Evolutionary conservation across 2,888 invertebrate genomes (phyloP), one percentile per base, ranked within the genome.

Genomic region (Argyresthia goedartella): DNA sequence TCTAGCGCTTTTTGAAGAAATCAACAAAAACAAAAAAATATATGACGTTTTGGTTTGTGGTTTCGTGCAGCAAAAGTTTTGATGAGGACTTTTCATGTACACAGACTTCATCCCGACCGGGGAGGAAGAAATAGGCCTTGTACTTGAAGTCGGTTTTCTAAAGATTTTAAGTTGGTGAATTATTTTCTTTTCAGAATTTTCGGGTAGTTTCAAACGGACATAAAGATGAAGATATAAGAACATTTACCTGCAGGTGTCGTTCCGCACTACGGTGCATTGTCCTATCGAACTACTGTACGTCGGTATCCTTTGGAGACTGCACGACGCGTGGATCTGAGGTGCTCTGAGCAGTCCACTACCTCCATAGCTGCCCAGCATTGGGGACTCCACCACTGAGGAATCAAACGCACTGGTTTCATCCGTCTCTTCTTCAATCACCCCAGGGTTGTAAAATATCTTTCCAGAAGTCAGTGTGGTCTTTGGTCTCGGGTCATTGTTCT

Each of bases 221-320:
- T 25, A 4, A 25, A 25, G 6, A 25, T 25, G 25, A 4, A 25
- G 25, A 6, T 25, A 25, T 25, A 4, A 6, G 25, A 25, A 39
- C 39, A 39, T 11, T 63, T 60, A 89, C 89, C 89, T 88, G 76
- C 88, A 87, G 55, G 88, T 88, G 59, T 89, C 89, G 59, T 85
- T 88, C 39, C 89, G 75, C 56, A 85, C 87, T 1, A 85, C 64
- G 43, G 89, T 88, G 53, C 89, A 88, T 47, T 86, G 87, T 44
- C 88, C 88, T 59, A 89, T 89, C 8, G 89, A 89, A 62, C 89
- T 89, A 71, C 88, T 88, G 52, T 89, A 89, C 1, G 89, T 89
- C 10, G 88, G 89, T 67, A 89, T 87, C 55, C 89, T 80, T 53
- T 89, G 88, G 3, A 89, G 80, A 56, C 89, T 89, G 54, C 76